These are phyloP conservation scores for Zootermopsis nevadensis DNA, from an alignment of 2,888 invertebrate species.

Conservation along the genomic window DNA sequence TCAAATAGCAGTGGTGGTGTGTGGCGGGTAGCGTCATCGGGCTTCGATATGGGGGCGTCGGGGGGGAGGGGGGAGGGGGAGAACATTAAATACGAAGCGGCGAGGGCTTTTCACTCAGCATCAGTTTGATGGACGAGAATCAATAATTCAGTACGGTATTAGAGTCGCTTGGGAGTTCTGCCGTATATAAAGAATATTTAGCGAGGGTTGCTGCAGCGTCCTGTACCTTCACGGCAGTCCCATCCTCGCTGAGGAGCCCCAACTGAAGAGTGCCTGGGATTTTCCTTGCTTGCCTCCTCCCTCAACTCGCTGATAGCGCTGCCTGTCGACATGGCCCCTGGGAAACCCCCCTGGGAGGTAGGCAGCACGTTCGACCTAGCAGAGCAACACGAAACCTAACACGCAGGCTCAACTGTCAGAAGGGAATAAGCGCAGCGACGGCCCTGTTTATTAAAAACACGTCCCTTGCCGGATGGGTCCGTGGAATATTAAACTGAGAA, in stretches of 20 bases:
- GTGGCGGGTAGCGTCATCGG: slow-evolving; percentile 45
- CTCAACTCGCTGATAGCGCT: no score
- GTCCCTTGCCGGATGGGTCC: no score
- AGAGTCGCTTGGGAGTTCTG: slow-evolving; percentile 48
- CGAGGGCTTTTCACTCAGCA: slow-evolving; percentile 35
- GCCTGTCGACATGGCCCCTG: slow-evolving; percentile 16
- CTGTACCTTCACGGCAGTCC: no score
- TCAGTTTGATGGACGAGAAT: slow-evolving; percentile 51
- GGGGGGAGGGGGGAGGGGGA: background rate
- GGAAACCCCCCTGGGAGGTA: slow-evolving; percentile 6
- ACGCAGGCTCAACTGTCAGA: slow-evolving; percentile 13
- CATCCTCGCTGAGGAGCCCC: no score
- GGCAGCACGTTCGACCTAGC: slow-evolving; percentile 15
- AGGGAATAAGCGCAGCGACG: no score
- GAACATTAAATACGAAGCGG: background rate
- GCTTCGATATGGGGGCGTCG: background rate
- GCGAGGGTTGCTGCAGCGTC: background rate
- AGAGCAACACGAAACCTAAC: slow-evolving; percentile 9
- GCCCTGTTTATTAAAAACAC: no score
- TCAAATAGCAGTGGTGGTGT: background rate
- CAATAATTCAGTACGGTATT: slow-evolving; percentile 52
- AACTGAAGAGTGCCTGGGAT: background rate
- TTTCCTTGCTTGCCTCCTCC: no score
- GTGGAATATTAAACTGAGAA: no score
- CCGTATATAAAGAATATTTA: slow-evolving; percentile 44